These are phyloP conservation scores for Colletes collaris DNA, from an alignment of 2,888 invertebrate genomes.

Conservation along the genomic window DNA sequence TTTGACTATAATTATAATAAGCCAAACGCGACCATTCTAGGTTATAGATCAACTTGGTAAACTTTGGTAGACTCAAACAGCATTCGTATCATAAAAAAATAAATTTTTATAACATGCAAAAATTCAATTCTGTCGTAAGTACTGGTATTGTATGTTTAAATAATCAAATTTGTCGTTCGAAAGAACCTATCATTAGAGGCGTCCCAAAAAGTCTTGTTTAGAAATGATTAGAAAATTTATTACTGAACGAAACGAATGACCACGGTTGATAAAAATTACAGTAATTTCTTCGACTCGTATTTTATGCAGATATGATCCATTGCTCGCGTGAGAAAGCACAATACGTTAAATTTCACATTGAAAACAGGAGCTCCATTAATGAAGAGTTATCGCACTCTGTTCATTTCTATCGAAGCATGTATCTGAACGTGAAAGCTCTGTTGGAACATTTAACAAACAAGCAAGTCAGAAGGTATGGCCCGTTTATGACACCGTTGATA, in stretches of 20 bases:
- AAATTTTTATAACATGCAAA: neutral
- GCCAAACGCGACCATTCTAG: too few species aligned
- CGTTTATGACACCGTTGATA: too few species aligned
- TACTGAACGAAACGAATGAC: neutral
- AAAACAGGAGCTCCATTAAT: constrained; percentile 28
- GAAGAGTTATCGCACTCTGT: constrained; percentile 21
- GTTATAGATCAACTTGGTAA: too few species aligned
- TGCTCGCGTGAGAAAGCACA: neutral
- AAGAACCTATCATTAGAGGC: neutral
- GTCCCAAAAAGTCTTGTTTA: neutral
- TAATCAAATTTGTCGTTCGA: neutral
- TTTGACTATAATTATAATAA: too few species aligned
- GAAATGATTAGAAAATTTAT: neutral
- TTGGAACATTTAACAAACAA: too few species aligned
- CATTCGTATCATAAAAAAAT: too few species aligned
- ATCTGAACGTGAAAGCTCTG: neutral
- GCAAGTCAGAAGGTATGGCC: too few species aligned
- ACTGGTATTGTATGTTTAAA: neutral
- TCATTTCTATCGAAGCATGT: constrained; percentile 5
- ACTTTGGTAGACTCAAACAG: too few species aligned
- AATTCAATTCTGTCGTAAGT: neutral
- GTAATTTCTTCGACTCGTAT: neutral
- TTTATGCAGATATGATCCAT: constrained; percentile 10
- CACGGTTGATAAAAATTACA: neutral
- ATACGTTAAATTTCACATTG: constrained; percentile 9